Base-by-base conservation (phyloP, 2,888 invertebrate species). In the Trichacis sp. region DNA sequence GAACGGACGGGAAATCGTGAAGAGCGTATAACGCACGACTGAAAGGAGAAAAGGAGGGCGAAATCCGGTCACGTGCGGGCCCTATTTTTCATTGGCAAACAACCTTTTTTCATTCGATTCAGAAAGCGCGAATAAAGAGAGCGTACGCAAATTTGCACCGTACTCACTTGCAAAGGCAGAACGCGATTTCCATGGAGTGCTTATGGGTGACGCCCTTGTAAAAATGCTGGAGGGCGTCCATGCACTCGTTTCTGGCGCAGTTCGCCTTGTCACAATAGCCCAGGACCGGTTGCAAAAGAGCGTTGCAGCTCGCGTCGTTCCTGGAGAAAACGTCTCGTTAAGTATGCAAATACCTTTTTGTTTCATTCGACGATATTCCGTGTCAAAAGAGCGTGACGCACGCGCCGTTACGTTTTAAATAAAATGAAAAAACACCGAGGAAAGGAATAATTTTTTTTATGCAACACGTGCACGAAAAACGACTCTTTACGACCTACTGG, bases 151-250 rank as follows among this genome's bases (percentile, higher is more conserved):
- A 12, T 14, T 46, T 24, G 17, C n/a, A n/a, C 11, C 12, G 19
- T 68, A 89, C 92, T 90, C 86, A 95, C 95, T 92, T 95, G 94
- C 96, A 96, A 64, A 95, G 88, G 84, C 96, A 96, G 86, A 95
- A 95, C 73, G 95, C 96, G 75, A 95, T 93, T 85, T 95, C 95
- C 70, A 94, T 89, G 80, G 93, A 94, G 89, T 94, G 92, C 73
- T 90, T 91, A 71, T 92, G 91, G 57, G 90, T 90, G 15, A 92
- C 90, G 77, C 91, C 91, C 83, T 93, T 89, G 86, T 95, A 96
- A 86, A 96, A 95, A 56, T 90, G 90, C 81, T 95, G 91, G 75
- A 96, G 85, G 51, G 95, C 93, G 69, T 91, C 89, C 95, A 95
- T 95, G 85, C 96, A 96, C 62, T 93, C 92, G 80, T 93, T 93